Evolutionary conservation across 92 coral and sea anemone genomes (phyloP).

Genomic region (Heteractis magnifica): DNA sequence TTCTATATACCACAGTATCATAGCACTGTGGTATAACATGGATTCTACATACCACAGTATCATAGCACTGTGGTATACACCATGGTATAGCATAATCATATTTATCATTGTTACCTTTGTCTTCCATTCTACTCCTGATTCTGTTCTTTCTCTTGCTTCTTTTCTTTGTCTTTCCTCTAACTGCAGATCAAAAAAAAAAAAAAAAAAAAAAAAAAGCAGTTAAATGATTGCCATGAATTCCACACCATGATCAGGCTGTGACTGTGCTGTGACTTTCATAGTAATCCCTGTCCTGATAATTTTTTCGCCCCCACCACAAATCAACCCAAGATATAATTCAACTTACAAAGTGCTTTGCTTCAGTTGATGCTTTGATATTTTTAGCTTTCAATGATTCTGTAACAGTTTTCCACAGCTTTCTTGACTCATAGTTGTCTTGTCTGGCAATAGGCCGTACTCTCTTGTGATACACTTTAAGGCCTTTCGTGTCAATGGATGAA

Average conservation of each 20-base stretch:
- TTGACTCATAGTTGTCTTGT: slow-evolving; percentile 84
- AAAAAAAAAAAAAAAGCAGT: background rate
- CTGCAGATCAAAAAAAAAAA: slow-evolving; percentile 33
- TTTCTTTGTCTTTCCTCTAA: slow-evolving; percentile 83
- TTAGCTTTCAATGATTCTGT: slow-evolving; percentile 69
- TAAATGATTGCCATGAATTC: too few species aligned
- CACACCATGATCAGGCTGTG: background rate
- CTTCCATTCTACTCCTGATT: slow-evolving; percentile 82
- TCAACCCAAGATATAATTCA: background rate
- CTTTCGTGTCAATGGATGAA: slow-evolving; percentile 64
- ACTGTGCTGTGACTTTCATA: too few species aligned
- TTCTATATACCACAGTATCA: too few species aligned
- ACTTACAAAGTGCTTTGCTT: slow-evolving; percentile 84
- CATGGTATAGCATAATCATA: too few species aligned
- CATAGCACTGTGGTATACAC: too few species aligned
- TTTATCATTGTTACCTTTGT: slow-evolving; percentile 60
- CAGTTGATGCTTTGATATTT: slow-evolving; percentile 78
- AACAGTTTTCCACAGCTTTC: slow-evolving; percentile 84
- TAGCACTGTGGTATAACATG: too few species aligned
- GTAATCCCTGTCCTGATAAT: too few species aligned
- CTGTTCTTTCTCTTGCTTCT: slow-evolving; percentile 87
- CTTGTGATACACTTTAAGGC: slow-evolving; percentile 69
- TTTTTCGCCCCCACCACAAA: too few species aligned
- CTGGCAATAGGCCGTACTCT: slow-evolving; percentile 66
- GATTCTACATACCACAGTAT: too few species aligned